phyloP scores from a whole-genome alignment of 2,797 vertebrate species.

The Acanthurus tractus region DNA sequence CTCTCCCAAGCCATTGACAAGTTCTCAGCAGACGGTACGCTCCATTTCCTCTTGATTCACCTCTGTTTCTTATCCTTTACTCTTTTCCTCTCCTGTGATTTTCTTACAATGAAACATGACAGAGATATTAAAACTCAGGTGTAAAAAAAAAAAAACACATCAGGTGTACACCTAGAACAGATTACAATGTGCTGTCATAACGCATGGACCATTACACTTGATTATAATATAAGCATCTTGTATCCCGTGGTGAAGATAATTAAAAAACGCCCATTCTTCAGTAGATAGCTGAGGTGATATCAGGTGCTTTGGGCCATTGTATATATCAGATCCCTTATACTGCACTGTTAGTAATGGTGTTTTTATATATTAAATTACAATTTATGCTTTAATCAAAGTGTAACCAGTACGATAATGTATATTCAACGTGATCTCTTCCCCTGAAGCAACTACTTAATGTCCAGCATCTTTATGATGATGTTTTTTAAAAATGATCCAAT shows the following conservation, averaged over 20 bases:
- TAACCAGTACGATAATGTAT: neutral
- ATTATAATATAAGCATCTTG: slow-evolving; percentile 31
- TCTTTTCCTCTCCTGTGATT: neutral
- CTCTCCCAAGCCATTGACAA: slow-evolving; percentile 91
- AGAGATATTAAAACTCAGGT: slow-evolving; percentile 1
- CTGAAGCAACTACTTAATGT: slow-evolving; percentile 1
- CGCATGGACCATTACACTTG: slow-evolving; percentile 28
- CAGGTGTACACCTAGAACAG: neutral
- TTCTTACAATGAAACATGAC: neutral
- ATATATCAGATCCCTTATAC: neutral
- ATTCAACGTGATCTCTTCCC: slow-evolving; percentile 6
- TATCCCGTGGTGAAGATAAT: slow-evolving; percentile 34
- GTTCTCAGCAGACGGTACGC: slow-evolving; percentile 97
- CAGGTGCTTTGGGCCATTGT: slow-evolving; percentile 8
- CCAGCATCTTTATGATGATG: neutral
- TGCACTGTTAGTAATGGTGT: slow-evolving; percentile 11
- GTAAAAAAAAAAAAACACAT: neutral
- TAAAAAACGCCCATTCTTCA: slow-evolving; percentile 26
- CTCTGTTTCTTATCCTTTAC: slow-evolving; percentile 4
- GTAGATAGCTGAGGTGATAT: slow-evolving; percentile 22
- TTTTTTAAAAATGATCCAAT: neutral
- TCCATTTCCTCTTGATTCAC: slow-evolving; percentile 23
- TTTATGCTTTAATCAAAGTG: slow-evolving; percentile 25
- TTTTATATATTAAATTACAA: slow-evolving; percentile 15
- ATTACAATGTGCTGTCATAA: slow-evolving; percentile 18